Evolutionary conservation across 2,888 invertebrate genomes (phyloP).

Genomic region (Prosapia bicincta): DNA sequence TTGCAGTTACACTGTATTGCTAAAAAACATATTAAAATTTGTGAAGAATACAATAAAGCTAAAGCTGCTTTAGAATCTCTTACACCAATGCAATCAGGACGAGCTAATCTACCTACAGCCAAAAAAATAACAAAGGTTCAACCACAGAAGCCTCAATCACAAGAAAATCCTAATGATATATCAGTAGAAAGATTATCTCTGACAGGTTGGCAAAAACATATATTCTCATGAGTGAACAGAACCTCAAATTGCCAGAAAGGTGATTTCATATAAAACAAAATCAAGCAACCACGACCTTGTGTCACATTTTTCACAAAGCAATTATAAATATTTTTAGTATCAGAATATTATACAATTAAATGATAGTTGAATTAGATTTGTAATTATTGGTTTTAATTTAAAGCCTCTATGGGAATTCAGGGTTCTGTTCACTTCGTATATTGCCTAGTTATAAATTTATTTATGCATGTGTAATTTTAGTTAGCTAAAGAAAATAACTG

Average conservation of each 20-base stretch:
- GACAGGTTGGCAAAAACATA: constrained; percentile 19
- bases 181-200: constrained; percentile 14
- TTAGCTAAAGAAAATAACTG: too few relatives aligned
- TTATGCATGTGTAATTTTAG: too few relatives aligned
- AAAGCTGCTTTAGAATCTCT: constrained; percentile 29
- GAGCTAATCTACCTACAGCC: constrained; percentile 11
- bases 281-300: constrained; percentile 19
- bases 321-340: not conserved
- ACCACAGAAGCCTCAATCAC: not conserved
- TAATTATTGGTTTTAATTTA: not conserved
- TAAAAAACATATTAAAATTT: constrained; percentile 34
- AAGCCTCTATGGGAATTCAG: not conserved
- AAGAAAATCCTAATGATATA: constrained; percentile 17
- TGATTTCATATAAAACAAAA: not conserved
- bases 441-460: not conserved
- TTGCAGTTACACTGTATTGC: constrained; percentile 34
- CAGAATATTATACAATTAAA: not conserved
- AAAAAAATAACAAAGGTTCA: not conserved
- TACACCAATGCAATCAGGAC: constrained; percentile 1
- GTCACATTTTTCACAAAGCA: constrained; percentile 10
- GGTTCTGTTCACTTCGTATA: not conserved
- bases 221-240: not conserved
- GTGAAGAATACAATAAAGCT: constrained; percentile 20
- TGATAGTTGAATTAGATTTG: not conserved
- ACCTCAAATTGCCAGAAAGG: constrained; percentile 13